Conservation (phyloP, 2,797 vertebrate species). For the Hapalemur alaotrensis region DNA sequence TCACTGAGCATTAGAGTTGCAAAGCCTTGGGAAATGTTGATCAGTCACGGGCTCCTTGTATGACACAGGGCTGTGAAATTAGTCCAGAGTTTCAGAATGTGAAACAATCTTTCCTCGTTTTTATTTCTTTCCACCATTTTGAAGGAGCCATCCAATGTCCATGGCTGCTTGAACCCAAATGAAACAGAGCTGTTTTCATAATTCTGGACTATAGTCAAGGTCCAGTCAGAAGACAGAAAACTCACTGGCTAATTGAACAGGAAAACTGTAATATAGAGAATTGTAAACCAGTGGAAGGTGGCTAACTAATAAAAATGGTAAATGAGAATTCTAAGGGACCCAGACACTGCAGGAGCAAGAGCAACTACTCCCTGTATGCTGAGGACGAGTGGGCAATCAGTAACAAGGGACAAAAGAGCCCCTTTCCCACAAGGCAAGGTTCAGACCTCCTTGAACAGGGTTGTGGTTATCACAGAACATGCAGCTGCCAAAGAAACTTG, state of each 20-base stretch:
- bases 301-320: neutral
- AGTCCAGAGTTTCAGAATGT: conserved; percentile 36
- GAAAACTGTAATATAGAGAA: neutral
- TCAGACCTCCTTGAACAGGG: neutral
- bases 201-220: conserved; percentile 10
- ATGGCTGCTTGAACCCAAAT: conserved; percentile 48
- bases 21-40: conserved; percentile 20
- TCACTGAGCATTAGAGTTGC: conserved; percentile 64
- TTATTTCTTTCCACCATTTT: conserved; percentile 6
- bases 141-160: conserved; percentile 45
- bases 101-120: conserved; percentile 49
- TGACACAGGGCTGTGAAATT: neutral
- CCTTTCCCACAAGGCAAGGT: neutral
- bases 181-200: conserved; percentile 59
- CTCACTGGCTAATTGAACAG: neutral
- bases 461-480: neutral
- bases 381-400: neutral
- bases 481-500: neutral
- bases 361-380: neutral
- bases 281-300: neutral
- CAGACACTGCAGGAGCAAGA: neutral
- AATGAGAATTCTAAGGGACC: neutral
- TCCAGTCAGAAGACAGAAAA: neutral
- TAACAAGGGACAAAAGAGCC: neutral
- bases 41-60: neutral